phyloP scores from a whole-genome alignment of 2,888 invertebrate species.

The Dolichomitus sp. region DNA sequence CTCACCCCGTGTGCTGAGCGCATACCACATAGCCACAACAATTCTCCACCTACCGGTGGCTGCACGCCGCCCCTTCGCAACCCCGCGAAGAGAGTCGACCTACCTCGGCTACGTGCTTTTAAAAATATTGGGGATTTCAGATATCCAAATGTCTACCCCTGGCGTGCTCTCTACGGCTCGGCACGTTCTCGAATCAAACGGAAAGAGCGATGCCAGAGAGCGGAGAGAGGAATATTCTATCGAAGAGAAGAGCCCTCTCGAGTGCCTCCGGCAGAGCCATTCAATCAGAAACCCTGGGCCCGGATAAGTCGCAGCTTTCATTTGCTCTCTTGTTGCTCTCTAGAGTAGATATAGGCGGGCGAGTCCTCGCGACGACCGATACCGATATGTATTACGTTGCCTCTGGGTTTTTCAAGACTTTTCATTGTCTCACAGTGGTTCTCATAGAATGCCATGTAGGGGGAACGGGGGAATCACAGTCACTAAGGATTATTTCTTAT shows the following conservation, averaged over 20 bases:
- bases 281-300: slow-evolving; percentile 83
- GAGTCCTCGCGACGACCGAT: slow-evolving; percentile 68
- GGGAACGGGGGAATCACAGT: no score
- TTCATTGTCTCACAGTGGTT: slow-evolving; percentile 55
- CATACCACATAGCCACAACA: slow-evolving; percentile 53
- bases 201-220: slow-evolving; percentile 60
- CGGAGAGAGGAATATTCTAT: slow-evolving; percentile 48
- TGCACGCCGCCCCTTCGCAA: slow-evolving; percentile 50
- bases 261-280: slow-evolving; percentile 84
- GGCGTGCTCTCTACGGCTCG: slow-evolving; percentile 72
- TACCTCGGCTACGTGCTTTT: slow-evolving; percentile 81
- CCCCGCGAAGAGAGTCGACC: slow-evolving; percentile 51
- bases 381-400: slow-evolving; percentile 69
- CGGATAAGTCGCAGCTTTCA: slow-evolving; percentile 83
- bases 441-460: slow-evolving; percentile 11
- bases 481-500: no score
- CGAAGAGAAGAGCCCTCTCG: slow-evolving; percentile 70
- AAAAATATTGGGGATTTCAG: slow-evolving; percentile 86
- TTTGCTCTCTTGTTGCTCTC: slow-evolving; percentile 72
- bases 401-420: slow-evolving; percentile 11
- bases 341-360: slow-evolving; percentile 66
- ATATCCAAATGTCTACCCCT: slow-evolving; percentile 79
- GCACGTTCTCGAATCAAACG: slow-evolving; percentile 71
- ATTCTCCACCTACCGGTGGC: slow-evolving; percentile 59
- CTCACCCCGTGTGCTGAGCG: slow-evolving; percentile 66